Evolutionary conservation across 2,797 vertebrate genomes (phyloP), one percentile per base, ranked within the genome.

Genomic region (Melanitta fusca): DNA sequence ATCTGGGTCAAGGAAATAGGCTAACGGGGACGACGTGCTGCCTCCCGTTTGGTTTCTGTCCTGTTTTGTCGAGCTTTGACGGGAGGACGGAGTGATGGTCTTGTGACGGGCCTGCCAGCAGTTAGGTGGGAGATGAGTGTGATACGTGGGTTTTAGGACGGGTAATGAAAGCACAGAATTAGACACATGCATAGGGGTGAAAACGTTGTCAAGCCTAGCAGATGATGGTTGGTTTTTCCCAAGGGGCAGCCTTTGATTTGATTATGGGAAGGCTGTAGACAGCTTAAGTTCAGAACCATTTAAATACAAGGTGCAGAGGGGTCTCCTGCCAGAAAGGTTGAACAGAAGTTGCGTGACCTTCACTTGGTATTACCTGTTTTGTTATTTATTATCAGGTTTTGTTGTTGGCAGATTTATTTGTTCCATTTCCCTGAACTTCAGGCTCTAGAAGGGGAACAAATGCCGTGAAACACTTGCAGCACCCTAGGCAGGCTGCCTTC

Each of bases 71-170:
- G 60, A 74, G 34, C 69, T 94, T 68, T 61, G 28, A 25, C 1
- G 1, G 74, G 58, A 88, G 49, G 49, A 64, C 56, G 62, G 56
- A 56, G 19, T 0, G 0, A 22, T 47, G 54, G 53, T 54, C 83
- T 88, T 39, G n/a, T 78, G 88, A 49, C 53, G 53, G 73, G 22
- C 43, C 75, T 88, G 69, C 83, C 73, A 78, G 65, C 69, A 80
- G n/a, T 83, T 68, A 28, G 65, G 85, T 75, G 90, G 54, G 83
- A 86, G 80, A 69, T 45, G 17, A 5, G 54, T 19, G 22, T 74
- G 85, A 41, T 2, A 0, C 68, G 70, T 72, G 80, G 49, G 22
- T 85, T 93, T 71, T 32, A 68, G 65, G 43, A 12, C 25, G 22
- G 73, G 38, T 86, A 41, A 62, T 43, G 41, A 72, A 77, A 61